Conservation (phyloP, 64 coral and sea anemone genomes). For the Anthopleura sola region DNA sequence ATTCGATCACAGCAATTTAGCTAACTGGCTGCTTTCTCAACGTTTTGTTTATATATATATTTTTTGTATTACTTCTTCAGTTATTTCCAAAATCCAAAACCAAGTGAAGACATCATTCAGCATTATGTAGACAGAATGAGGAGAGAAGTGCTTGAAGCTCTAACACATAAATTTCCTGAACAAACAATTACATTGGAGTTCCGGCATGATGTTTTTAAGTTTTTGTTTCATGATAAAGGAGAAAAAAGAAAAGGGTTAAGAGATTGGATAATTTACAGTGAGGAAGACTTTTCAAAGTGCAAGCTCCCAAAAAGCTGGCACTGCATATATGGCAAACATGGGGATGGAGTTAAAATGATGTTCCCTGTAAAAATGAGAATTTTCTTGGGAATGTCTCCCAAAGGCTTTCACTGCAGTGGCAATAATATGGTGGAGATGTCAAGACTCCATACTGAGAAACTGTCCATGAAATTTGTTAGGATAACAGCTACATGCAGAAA, state of each 20-base stretch:
- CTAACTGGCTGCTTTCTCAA: too few species aligned
- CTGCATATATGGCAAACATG: constrained; percentile 21
- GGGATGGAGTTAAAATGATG: constrained; percentile 10
- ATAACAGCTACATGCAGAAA: neutral
- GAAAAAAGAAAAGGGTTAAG: neutral
- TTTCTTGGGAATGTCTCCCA: constrained; percentile 17
- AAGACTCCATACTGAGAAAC: constrained; percentile 26
- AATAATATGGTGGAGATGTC: constrained; percentile 29
- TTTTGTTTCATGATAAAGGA: constrained; percentile 4
- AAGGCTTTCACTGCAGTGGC: neutral
- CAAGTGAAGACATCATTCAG: neutral
- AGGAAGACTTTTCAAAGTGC: neutral
- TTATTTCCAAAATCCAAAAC: constrained; percentile 24
- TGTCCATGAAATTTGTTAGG: constrained; percentile 42
- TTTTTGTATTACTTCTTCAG: constrained; percentile 8
- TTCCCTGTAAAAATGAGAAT: constrained; percentile 38
- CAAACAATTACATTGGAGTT: constrained; percentile 34
- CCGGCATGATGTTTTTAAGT: constrained; percentile 47
- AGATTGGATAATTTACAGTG: neutral
- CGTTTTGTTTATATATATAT: neutral
- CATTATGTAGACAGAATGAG: constrained; percentile 16
- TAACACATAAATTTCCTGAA: constrained; percentile 11
- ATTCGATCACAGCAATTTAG: too few species aligned
- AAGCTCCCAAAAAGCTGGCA: neutral
- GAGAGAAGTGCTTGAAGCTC: neutral